Evolutionary conservation across 2,113 vertebrate genomes (phyloP).

Genomic region (Oceanodroma tethys): DNA sequence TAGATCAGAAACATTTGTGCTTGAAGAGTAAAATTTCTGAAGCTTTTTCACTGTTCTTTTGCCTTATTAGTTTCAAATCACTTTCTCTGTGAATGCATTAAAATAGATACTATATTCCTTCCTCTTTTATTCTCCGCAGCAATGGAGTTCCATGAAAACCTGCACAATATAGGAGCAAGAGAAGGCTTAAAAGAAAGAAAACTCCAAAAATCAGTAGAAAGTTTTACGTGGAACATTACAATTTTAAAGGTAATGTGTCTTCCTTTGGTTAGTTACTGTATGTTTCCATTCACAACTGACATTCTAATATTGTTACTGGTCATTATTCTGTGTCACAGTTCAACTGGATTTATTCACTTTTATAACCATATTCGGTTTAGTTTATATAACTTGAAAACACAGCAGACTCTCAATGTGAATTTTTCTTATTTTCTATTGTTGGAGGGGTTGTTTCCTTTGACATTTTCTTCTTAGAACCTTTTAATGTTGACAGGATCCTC

Average conservation of each 20-base stretch:
- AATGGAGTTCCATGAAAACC: constrained; percentile 96
- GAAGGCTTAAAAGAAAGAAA: constrained; percentile 95
- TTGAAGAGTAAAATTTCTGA: background rate
- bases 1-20: background rate
- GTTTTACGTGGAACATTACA: constrained; percentile 98
- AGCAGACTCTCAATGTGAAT: background rate
- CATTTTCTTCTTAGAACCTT: background rate
- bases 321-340: background rate
- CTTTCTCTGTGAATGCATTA: background rate
- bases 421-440: background rate
- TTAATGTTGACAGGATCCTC: background rate
- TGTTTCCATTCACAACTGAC: background rate
- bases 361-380: background rate
- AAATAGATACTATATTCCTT: background rate
- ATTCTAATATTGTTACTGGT: background rate
- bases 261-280: background rate
- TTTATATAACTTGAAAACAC: background rate
- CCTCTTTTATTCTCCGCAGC: constrained; percentile 71
- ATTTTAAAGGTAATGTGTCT: constrained; percentile 88
- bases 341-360: background rate
- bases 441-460: background rate
- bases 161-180: constrained; percentile 87
- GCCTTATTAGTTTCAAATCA: background rate
- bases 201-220: constrained; percentile 93
- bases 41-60: background rate